Evolutionary conservation across 2,797 vertebrate species (phyloP).

Genomic region (Sparus aurata): DNA sequence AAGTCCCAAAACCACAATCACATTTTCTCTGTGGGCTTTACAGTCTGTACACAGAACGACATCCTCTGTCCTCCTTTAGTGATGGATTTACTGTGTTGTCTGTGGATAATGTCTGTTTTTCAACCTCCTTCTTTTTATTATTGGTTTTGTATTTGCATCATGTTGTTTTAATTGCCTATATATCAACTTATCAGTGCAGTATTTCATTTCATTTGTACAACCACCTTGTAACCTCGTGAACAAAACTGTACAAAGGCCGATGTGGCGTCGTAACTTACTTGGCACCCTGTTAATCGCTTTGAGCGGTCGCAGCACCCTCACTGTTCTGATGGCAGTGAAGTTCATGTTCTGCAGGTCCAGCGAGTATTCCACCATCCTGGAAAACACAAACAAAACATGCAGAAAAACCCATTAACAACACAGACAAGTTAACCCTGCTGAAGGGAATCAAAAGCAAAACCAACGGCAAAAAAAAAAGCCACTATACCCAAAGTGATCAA

Average conservation of each 20-base stretch:
- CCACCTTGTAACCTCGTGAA: no score
- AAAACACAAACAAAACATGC: slow-evolving; percentile 35
- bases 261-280: slow-evolving; percentile 88
- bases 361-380: slow-evolving; percentile 97
- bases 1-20: no score
- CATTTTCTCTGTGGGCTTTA: no score
- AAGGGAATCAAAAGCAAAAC: background rate
- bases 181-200: no score
- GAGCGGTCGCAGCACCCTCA: slow-evolving; percentile 94
- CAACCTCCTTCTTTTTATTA: no score
- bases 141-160: no score
- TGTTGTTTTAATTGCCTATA: no score
- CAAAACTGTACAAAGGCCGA: background rate
- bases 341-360: slow-evolving; percentile 98
- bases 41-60: no score
- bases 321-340: slow-evolving; percentile 96
- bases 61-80: no score
- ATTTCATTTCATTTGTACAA: no score
- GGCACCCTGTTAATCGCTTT: slow-evolving; percentile 99
- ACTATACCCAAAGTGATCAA: background rate
- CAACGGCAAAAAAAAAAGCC: background rate
- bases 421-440: background rate
- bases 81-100: no score
- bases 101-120: no score
- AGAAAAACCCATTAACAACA: background rate